phyloP scores from a whole-genome alignment of 2,797 vertebrate genomes.

The Hafferia zeledoni region DNA sequence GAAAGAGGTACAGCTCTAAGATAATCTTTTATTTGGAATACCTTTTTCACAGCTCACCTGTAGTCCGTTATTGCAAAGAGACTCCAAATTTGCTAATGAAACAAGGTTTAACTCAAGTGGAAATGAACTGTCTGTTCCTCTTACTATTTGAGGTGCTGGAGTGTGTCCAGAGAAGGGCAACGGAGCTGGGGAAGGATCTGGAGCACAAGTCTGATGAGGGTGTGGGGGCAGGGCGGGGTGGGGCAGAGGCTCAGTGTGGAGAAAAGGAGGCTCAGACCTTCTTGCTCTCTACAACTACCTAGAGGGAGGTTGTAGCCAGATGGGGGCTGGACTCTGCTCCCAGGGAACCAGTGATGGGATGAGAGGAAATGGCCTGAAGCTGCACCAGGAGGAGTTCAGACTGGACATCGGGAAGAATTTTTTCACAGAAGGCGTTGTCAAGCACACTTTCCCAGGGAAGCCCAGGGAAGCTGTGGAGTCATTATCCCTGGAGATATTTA shows the following conservation, averaged over 20 bases:
- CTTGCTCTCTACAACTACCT: background rate
- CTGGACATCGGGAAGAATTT: background rate
- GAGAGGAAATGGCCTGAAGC: background rate
- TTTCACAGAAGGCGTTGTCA: background rate
- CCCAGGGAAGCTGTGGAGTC: background rate
- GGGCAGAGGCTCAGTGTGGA: background rate
- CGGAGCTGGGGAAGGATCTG: background rate
- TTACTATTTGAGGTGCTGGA: background rate
- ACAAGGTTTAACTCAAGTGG: background rate
- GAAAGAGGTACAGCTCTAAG: background rate
- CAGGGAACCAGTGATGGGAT: background rate
- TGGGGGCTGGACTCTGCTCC: no score
- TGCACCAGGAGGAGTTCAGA: background rate
- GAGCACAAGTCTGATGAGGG: background rate
- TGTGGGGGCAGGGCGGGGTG: no score
- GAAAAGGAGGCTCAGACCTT: background rate
- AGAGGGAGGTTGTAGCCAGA: no score
- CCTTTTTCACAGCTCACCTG: background rate
- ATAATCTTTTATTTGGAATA: background rate
- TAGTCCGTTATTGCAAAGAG: background rate
- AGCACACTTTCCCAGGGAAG: background rate
- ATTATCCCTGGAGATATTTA: background rate
- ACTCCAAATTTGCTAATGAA: background rate
- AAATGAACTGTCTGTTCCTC: background rate
- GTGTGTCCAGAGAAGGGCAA: background rate